These are phyloP conservation scores for Conus betulinus DNA, from an alignment of 1,140 invertebrate genomes.

Conservation along the genomic window DNA sequence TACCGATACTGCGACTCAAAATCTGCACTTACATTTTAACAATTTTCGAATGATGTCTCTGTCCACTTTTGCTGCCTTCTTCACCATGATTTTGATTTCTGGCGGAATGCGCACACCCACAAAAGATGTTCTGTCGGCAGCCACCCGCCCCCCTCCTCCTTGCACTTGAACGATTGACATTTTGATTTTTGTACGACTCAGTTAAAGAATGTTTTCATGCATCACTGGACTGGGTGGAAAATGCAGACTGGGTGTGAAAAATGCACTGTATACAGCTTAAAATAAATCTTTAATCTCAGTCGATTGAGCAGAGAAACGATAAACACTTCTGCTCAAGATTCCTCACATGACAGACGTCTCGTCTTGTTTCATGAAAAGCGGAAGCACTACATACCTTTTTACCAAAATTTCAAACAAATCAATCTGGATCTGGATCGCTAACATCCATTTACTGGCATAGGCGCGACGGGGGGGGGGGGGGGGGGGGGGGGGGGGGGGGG, in stretches of 20 bases:
- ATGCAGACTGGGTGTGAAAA: too few relatives aligned
- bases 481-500: too few relatives aligned
- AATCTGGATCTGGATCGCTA: too few relatives aligned
- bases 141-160: constrained; percentile 58
- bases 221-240: neutral
- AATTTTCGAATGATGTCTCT: constrained; percentile 63
- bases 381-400: neutral
- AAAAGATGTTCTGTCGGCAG: constrained; percentile 62
- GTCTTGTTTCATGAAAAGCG: neutral
- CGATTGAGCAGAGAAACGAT: too few relatives aligned
- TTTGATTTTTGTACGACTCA: neutral
- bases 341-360: constrained; percentile 16
- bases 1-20: neutral
- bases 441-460: too few relatives aligned
- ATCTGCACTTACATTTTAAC: constrained; percentile 55
- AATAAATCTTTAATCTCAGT: too few relatives aligned
- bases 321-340: too few relatives aligned
- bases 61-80: constrained; percentile 60
- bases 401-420: neutral
- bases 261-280: too few relatives aligned
- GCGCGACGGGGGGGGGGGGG: too few relatives aligned
- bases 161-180: constrained; percentile 70
- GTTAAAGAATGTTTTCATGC: neutral
- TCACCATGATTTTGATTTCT: constrained; percentile 61
- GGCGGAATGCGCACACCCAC: constrained; percentile 59